Base-by-base conservation (phyloP, 64 coral and sea anemone genomes). In the Montipora cactus region DNA sequence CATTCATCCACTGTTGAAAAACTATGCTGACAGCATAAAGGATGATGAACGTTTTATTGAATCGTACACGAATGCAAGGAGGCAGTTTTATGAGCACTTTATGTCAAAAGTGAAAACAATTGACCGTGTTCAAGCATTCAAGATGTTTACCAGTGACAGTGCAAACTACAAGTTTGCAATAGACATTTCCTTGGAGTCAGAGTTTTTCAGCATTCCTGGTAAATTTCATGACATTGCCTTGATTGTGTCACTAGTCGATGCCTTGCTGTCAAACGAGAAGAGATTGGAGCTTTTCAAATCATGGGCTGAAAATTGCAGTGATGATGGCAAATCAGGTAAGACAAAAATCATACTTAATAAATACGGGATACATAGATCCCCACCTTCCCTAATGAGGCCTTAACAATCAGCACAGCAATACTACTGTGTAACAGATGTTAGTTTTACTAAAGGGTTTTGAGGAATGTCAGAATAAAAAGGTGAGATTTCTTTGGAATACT, bases 181-280 rank as follows among this genome's bases (percentile, higher is more conserved):
- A 76, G 57, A 92, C 2, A 84, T 92, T 52, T 92, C 90, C 51
- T 92, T 92, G 72, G 22, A 73, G 16, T 52, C 52, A 46, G 80
- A 22, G 44, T 92, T 62, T 68, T 71, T 92, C 52, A 83, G 57
- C 48, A 44, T 84, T 8, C 81, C 80, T 48, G 74, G 80, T 50
- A 72, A 84, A 66, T 92, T 57, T 14, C 79, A 4, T 77, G 90
- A 92, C 8, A 76, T 53, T 92, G n/a, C 72, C 16, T 49, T 66
- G 15, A 62, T 92, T 82, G 79, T 70, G n/a, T 81, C 73, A 4
- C 79, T 92, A 44, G 57, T 84, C 19, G 44, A 58, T 72, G 74
- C 73, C 20, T 48, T 92, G 80, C 25, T 84, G 23, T 25, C 52
- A 19, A 69, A 57, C 46, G 18, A 75, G 3, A 82, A 92, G 55